Evolutionary conservation across 2,113 vertebrate genomes (phyloP), one percentile per base, ranked within the genome.

Genomic region (Anthoscopus minutus): DNA sequence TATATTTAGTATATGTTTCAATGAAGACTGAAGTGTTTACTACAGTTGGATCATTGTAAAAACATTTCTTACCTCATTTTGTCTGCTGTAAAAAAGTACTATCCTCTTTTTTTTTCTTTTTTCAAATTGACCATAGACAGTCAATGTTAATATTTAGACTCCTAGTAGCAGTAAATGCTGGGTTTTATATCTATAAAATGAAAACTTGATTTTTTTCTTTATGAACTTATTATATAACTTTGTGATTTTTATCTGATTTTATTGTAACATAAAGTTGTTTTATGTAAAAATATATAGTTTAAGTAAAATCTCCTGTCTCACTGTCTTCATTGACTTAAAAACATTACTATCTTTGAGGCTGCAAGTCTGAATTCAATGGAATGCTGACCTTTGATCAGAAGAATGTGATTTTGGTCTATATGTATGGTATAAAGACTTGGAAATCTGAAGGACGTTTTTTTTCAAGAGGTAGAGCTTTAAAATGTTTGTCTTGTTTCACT

Each of bases 231-330:
- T 95, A 97, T 98, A 95, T 94, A 97, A 96, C 97, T 98, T 97
- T 98, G 97, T 98, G 98, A 98, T 97, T 98, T 98, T 97, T 98
- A 98, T 97, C 94, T 98, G 96, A 97, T 98, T 97, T 97, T 98
- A 97, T 98, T 99, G 98, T 99, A 98, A 96, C 96, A 98, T 96
- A 97, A 97, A 98, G 96, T 97, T 98, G 95, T 98, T 98, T 97
- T 98, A 97, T 98, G 98, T 98, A 98, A 97, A 98, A 98, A 98
- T 98, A 97, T 98, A 98, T 98, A 98, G 98, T 98, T 99, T 98
- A 97, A 98, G 97, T 98, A 98, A 96, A 98, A 97, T 47, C 44
- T 30, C 37, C 74, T 93, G 94, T 97, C 62, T 77, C 50, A 11
- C 83, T 97, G 96, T 89, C 84, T 84, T 95, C 72, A 81, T 72